These are phyloP conservation scores for Eledone cirrhosa DNA, from an alignment of 2,888 invertebrate species.

Conservation along the genomic window DNA sequence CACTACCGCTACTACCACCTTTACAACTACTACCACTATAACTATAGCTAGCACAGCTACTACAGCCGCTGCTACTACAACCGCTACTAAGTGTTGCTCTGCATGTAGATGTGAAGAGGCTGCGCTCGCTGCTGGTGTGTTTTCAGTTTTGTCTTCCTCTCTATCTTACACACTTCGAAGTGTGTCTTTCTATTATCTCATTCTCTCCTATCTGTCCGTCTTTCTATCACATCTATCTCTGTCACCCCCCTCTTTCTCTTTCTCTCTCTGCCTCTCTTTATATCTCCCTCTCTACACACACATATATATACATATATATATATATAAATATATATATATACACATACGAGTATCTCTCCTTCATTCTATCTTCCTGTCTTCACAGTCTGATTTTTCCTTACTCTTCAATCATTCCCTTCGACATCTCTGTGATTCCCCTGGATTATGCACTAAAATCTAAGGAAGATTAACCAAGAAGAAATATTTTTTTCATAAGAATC, in stretches of 20 bases:
- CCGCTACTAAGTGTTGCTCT: too few relatives aligned
- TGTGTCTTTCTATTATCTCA: background rate
- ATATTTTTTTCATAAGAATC: background rate
- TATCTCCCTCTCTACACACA: background rate
- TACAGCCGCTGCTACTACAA: too few relatives aligned
- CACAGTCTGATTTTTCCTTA: background rate
- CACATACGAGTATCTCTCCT: too few relatives aligned
- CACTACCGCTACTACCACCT: too few relatives aligned
- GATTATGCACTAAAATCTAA: conserved; percentile 3
- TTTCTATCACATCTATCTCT: background rate
- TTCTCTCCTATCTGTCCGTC: background rate
- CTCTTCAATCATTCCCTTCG: conserved; percentile 11
- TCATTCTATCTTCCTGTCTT: background rate
- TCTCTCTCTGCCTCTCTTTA: background rate
- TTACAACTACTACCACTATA: too few relatives aligned
- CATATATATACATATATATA: too few relatives aligned
- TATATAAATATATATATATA: too few relatives aligned
- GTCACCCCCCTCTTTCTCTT: background rate
- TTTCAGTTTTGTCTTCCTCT: background rate
- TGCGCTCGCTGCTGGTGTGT: too few relatives aligned
- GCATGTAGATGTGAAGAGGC: too few relatives aligned
- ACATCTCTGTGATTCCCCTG: conserved; percentile 18
- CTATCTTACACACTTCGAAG: background rate
- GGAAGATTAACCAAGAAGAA: background rate
- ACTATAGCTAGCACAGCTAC: too few relatives aligned